Conservation (phyloP, 1,140 invertebrate species). For the Euborellia annulipes region DNA sequence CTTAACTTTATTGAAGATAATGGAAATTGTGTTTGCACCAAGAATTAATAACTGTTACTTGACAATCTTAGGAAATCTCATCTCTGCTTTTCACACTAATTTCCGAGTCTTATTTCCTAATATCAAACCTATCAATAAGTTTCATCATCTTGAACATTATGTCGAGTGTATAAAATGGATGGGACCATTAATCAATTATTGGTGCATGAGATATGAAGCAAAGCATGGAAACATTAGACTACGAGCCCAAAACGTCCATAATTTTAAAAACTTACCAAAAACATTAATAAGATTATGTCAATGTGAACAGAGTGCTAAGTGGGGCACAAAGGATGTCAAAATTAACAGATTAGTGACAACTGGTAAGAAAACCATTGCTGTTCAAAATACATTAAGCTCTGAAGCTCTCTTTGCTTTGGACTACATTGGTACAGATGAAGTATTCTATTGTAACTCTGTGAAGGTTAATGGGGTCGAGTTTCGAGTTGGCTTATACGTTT, state of each 20-base stretch:
- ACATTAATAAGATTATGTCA: slow-evolving; percentile 9
- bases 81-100: no score
- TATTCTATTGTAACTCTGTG: slow-evolving; percentile 9
- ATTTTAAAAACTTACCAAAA: slow-evolving; percentile 12
- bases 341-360: not conserved
- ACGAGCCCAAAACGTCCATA: slow-evolving; percentile 6
- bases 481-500: slow-evolving; percentile 12
- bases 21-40: no score
- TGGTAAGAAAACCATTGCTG: not conserved
- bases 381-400: slow-evolving; percentile 3
- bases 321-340: slow-evolving; percentile 6
- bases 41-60: no score
- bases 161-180: slow-evolving; percentile 5
- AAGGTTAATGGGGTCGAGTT: slow-evolving; percentile 12
- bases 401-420: slow-evolving; percentile 7
- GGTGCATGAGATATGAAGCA: not conserved
- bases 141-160: slow-evolving; percentile 10
- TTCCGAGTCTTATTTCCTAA: no score
- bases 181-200: slow-evolving; percentile 5
- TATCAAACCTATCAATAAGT: slow-evolving; percentile 5
- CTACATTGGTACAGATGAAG: slow-evolving; percentile 7
- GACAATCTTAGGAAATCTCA: no score
- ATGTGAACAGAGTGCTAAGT: slow-evolving; percentile 8
- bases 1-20: no score
- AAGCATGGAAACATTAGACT: slow-evolving; percentile 4